phyloP scores from a whole-genome alignment of 2,888 invertebrate species.

The Prionchulus punctatus region DNA sequence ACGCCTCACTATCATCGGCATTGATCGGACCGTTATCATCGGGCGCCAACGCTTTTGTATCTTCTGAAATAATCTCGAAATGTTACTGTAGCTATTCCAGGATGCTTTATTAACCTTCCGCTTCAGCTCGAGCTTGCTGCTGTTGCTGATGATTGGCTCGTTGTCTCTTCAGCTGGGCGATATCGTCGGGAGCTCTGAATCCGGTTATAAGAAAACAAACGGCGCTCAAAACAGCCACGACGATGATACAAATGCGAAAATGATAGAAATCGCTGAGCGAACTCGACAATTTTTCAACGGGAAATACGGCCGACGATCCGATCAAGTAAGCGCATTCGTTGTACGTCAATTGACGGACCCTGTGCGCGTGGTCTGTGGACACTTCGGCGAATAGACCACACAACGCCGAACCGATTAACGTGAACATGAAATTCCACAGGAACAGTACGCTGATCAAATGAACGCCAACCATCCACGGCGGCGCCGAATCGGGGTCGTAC shows the following conservation, averaged over 20 bases:
- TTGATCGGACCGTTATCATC: too few relatives aligned
- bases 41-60: too few relatives aligned
- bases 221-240: conserved; percentile 21
- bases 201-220: conserved; percentile 2
- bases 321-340: conserved; percentile 22
- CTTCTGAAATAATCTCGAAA: too few relatives aligned
- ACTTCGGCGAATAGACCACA: conserved; percentile 32
- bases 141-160: not conserved
- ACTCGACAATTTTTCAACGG: conserved; percentile 24
- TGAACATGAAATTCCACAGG: conserved; percentile 32
- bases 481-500: too few relatives aligned
- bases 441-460: conserved; percentile 29
- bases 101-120: not conserved
- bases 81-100: not conserved
- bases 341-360: conserved; percentile 24
- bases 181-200: not conserved
- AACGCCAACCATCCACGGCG: conserved; percentile 26
- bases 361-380: conserved; percentile 20
- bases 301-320: conserved; percentile 22
- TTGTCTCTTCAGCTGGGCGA: not conserved
- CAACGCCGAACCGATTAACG: conserved; percentile 27
- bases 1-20: too few relatives aligned
- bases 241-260: conserved; percentile 23
- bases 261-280: conserved; percentile 23
- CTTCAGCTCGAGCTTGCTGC: not conserved